Conservation (phyloP, 2,797 vertebrate genomes). For the Melanotaenia parkinsoni region DNA sequence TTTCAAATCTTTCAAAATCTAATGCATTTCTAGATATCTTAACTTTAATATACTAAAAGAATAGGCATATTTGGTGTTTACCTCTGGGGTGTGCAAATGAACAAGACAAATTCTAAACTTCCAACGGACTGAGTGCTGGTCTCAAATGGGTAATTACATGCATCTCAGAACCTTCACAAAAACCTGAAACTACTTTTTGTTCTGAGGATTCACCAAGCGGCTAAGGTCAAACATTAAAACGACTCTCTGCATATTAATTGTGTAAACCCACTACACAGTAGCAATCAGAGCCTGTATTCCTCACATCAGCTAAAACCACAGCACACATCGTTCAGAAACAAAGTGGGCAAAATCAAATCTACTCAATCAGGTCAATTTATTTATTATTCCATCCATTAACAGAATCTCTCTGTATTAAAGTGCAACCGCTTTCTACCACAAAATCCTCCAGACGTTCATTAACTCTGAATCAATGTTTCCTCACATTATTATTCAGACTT, state of each 20-base stretch:
- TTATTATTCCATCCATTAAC: background rate
- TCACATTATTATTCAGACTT: background rate
- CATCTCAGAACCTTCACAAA: background rate
- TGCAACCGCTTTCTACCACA: slow-evolving; percentile 5
- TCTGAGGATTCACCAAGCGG: background rate
- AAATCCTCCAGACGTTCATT: background rate
- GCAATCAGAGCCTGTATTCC: slow-evolving; percentile 24
- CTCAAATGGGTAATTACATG: background rate
- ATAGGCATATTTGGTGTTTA: background rate
- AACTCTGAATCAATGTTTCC: background rate
- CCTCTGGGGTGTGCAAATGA: background rate
- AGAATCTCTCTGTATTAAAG: background rate
- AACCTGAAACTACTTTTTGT: slow-evolving; percentile 7
- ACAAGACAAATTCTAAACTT: slow-evolving; percentile 8
- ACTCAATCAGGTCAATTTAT: background rate
- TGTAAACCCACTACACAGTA: slow-evolving; percentile 41
- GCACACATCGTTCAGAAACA: slow-evolving; percentile 10
- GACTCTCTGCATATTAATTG: background rate
- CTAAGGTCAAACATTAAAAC: slow-evolving; percentile 5
- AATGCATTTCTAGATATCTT: background rate
- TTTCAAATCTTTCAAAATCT: slow-evolving; percentile 5
- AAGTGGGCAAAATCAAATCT: background rate
- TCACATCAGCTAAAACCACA: background rate
- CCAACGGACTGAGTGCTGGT: slow-evolving; percentile 1
- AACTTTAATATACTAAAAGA: background rate